Evolutionary conservation across 2,888 invertebrate species (phyloP), one percentile per base, ranked within the genome.

Genomic region (Cyclophora punctaria): DNA sequence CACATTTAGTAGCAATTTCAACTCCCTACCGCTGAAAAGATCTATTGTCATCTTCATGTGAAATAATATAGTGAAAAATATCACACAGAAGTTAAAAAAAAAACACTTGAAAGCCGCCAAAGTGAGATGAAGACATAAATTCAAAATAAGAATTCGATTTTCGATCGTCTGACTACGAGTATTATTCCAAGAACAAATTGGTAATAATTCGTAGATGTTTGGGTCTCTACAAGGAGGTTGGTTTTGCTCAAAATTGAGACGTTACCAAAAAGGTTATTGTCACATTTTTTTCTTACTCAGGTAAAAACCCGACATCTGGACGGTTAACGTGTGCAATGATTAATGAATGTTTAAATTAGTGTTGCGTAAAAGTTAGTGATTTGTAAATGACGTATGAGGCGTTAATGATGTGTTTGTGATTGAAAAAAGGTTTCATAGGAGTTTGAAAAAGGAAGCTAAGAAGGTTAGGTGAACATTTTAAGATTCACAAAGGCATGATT

Each of bases 321-420:
- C 78, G 76, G 62, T 59, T 71, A 75, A 75, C 82, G 81, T 80
- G 76, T 71, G 71, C 64, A 67, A 81, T 87, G 84, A 86, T 87
- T 83, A 78, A 86, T 83, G 81, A 72, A 67, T 57, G 66, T 75
- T 71, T 71, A 78, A 80, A 81, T 82, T 76, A 79, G 76, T 79
- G 66, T 67, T 60, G 64, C 41, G n/a, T 46, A 49, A 48, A 44
- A 44, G 34, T 45, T 45, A 43, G 5, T 49, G 47, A 46, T 51
- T 54, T 47, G 43, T 4, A 41, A 47, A 52, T 55, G 68, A 72
- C 45, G 48, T 55, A 56, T 71, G 69, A 73, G 70, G 72, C 69
- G 67, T 69, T 70, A 71, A 69, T 72, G 74, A 66, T 60, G 67
- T 69, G 63, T 57, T 35, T 54, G 57, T 47, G 44, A 33, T 7